phyloP scores from a whole-genome alignment of 2,113 vertebrate species.

The Apaloderma vittatum region DNA sequence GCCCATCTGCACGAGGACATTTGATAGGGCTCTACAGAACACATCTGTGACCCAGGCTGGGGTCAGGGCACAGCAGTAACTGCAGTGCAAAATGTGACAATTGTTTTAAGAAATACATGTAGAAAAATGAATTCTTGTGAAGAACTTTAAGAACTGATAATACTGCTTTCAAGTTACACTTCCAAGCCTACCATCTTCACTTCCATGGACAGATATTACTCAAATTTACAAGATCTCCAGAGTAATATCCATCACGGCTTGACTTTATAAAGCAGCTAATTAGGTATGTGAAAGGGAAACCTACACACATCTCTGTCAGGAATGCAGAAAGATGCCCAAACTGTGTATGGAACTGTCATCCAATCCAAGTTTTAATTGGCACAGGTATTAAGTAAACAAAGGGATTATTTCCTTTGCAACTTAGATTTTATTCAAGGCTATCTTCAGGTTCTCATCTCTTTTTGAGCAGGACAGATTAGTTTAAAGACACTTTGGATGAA shows the following conservation, averaged over 20 bases:
- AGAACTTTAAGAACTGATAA: not conserved
- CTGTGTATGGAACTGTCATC: not conserved
- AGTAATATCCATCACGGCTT: not conserved
- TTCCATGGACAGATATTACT: rapidly evolving
- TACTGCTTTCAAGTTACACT: not conserved
- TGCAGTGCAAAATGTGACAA: not conserved
- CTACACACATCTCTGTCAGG: rapidly evolving
- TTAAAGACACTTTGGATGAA: not conserved
- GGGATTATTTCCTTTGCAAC: not conserved
- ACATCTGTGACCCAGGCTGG: rapidly evolving
- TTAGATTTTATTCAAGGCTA: not conserved
- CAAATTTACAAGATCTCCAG: not conserved
- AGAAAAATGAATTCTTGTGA: not conserved
- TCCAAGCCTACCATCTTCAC: not conserved
- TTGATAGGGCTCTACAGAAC: rapidly evolving
- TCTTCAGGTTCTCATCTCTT: not conserved
- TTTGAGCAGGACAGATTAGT: not conserved
- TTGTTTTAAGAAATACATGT: not conserved
- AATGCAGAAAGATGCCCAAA: not conserved
- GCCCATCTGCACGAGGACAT: not conserved
- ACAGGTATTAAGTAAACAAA: not conserved
- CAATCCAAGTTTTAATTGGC: not conserved
- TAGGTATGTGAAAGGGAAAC: not conserved
- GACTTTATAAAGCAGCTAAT: not conserved
- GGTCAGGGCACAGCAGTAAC: not conserved